Evolutionary conservation across 2,888 invertebrate species (phyloP).

Genomic region (Blera fallax): DNA sequence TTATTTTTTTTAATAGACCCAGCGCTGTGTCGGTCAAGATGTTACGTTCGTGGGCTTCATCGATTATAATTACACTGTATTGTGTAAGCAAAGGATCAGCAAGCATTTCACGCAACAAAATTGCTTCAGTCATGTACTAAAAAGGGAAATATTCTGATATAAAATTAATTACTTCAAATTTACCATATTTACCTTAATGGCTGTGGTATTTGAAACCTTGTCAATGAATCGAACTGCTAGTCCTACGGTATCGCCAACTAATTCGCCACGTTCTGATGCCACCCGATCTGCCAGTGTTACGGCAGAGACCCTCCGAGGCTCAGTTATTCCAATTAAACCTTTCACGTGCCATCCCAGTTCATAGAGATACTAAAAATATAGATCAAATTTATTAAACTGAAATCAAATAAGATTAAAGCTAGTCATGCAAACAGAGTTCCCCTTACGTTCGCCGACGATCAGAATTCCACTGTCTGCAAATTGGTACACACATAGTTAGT

Average conservation of each 20-base stretch:
- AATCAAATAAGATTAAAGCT: too few species aligned
- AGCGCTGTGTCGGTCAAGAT: constrained; percentile 96
- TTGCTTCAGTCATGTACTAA: constrained; percentile 98
- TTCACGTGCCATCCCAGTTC: constrained; percentile 93
- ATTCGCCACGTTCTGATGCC: constrained; percentile 91
- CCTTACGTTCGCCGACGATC: too few species aligned
- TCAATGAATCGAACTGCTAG: constrained; percentile 93
- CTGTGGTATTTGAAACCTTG: constrained; percentile 84
- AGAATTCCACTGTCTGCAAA: too few species aligned
- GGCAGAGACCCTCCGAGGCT: constrained; percentile 95
- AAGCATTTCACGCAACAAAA: constrained; percentile 96
- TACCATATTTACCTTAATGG: constrained; percentile 86
- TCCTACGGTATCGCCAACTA: constrained; percentile 90
- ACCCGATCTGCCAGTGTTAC: constrained; percentile 93
- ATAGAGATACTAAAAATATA: constrained; percentile 88
- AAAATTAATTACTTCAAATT: background rate
- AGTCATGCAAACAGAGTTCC: too few species aligned
- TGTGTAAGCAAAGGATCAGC: constrained; percentile 94
- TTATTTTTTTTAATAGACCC: constrained; percentile 95
- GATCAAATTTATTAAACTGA: background rate
- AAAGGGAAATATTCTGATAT: constrained; percentile 43
- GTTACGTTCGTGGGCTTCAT: constrained; percentile 98
- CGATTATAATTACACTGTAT: constrained; percentile 94
- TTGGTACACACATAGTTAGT: too few species aligned
- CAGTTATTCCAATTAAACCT: constrained; percentile 93